Evolutionary conservation across 1,140 invertebrate genomes (phyloP).

Genomic region (Lepidostoma basale): DNA sequence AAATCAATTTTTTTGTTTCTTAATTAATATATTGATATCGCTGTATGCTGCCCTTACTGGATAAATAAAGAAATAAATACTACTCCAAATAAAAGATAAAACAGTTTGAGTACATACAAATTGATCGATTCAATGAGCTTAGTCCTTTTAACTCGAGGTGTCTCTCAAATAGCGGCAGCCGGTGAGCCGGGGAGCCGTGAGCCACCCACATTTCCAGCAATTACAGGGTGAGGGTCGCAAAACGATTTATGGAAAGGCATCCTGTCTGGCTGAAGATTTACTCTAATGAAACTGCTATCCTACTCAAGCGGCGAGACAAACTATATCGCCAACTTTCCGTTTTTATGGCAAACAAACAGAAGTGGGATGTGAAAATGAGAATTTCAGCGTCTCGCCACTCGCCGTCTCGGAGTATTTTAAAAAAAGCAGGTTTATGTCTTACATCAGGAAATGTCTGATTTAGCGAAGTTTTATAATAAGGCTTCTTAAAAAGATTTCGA

Average conservation of each 20-base stretch:
- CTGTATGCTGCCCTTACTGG: too few relatives aligned
- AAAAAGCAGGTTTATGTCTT: background rate
- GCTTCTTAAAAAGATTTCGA: too few relatives aligned
- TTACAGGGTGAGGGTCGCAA: constrained; percentile 33
- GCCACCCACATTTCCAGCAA: constrained; percentile 43
- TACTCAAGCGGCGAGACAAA: background rate
- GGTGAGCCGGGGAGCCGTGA: background rate
- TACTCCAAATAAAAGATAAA: too few relatives aligned
- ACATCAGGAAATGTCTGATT: background rate
- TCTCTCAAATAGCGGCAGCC: too few relatives aligned
- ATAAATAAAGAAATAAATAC: too few relatives aligned
- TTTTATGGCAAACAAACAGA: constrained; percentile 25
- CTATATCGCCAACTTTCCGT: constrained; percentile 13
- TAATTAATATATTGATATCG: too few relatives aligned
- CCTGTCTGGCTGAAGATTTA: constrained; percentile 33
- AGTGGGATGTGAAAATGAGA: background rate
- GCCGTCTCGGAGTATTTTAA: background rate
- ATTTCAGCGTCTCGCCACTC: background rate
- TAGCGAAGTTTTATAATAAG: too few relatives aligned
- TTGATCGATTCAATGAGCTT: too few relatives aligned
- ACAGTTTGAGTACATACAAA: too few relatives aligned
- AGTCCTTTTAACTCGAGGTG: too few relatives aligned
- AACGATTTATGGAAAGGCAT: constrained; percentile 39
- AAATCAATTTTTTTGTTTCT: too few relatives aligned
- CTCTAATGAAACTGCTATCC: constrained; percentile 33